Conservation (phyloP, 2,113 vertebrate genomes). For the Syngnathus scovelli region DNA sequence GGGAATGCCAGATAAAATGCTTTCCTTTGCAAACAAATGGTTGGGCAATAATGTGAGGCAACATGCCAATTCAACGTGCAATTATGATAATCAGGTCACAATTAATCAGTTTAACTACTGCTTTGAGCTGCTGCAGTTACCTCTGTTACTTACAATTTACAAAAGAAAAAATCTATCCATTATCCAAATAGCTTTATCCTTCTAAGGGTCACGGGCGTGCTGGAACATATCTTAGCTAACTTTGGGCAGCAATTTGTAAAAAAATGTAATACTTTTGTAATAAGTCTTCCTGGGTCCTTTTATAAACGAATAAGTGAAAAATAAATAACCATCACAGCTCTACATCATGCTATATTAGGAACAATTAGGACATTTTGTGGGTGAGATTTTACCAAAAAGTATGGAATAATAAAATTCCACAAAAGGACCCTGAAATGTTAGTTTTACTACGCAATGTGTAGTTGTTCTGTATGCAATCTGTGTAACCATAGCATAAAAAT, state of each 20-base stretch:
- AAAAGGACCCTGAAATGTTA: neutral
- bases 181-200: too few species aligned
- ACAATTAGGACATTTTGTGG: neutral
- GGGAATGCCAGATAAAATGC: too few species aligned
- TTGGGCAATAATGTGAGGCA: slow-evolving; percentile 18
- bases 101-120: slow-evolving; percentile 26
- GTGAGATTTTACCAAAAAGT: neutral
- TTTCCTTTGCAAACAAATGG: slow-evolving; percentile 15
- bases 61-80: slow-evolving; percentile 14
- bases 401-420: neutral
- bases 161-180: neutral
- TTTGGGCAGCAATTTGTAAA: too few species aligned
- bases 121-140: slow-evolving; percentile 4
- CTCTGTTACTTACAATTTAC: neutral
- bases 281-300: neutral
- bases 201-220: too few species aligned
- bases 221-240: too few species aligned
- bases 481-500: slow-evolving; percentile 2
- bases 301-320: too few species aligned
- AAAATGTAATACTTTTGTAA: neutral
- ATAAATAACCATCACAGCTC: neutral
- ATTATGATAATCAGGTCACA: slow-evolving; percentile 7
- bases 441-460: neutral
- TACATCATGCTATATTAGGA: neutral
- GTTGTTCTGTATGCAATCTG: slow-evolving; percentile 1